phyloP scores from a whole-genome alignment of 2,113 vertebrate genomes.

The Callithrix jacchus region DNA sequence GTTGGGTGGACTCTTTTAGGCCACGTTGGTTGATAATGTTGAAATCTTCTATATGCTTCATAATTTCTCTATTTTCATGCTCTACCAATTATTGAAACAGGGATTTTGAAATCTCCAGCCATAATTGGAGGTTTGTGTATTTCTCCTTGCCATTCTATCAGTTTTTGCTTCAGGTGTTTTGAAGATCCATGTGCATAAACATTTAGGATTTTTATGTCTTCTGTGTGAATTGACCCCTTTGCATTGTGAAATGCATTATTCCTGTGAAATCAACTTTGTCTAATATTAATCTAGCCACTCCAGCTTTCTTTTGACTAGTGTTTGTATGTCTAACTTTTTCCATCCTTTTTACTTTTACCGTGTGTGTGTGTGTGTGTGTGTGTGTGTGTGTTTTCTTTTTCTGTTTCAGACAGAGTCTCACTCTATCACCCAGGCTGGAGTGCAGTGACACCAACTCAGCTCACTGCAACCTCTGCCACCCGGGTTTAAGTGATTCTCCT shows the following conservation, averaged over 20 bases:
- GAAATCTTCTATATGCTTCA: slow-evolving; percentile 14
- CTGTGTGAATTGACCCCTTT: neutral
- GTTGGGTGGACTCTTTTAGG: neutral
- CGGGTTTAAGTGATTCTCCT: no score
- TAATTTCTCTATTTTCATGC: neutral
- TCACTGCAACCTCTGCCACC: no score
- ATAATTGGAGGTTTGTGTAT: neutral
- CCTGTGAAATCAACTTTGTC: neutral
- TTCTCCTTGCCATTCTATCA: neutral
- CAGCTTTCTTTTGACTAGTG: neutral
- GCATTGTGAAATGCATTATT: neutral
- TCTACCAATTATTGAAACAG: neutral
- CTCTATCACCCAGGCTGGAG: no score
- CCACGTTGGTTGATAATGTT: neutral
- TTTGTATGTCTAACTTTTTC: neutral
- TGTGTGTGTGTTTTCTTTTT: no score
- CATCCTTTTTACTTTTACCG: neutral
- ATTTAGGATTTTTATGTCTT: slow-evolving; percentile 42
- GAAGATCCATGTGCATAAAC: neutral
- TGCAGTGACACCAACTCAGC: no score
- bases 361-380: neutral
- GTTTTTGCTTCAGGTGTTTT: neutral
- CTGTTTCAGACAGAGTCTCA: no score
- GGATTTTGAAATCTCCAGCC: neutral
- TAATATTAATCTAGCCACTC: neutral